These are phyloP conservation scores for Hydropotes inermis DNA, from an alignment of 2,113 vertebrate species.

Conservation along the genomic window DNA sequence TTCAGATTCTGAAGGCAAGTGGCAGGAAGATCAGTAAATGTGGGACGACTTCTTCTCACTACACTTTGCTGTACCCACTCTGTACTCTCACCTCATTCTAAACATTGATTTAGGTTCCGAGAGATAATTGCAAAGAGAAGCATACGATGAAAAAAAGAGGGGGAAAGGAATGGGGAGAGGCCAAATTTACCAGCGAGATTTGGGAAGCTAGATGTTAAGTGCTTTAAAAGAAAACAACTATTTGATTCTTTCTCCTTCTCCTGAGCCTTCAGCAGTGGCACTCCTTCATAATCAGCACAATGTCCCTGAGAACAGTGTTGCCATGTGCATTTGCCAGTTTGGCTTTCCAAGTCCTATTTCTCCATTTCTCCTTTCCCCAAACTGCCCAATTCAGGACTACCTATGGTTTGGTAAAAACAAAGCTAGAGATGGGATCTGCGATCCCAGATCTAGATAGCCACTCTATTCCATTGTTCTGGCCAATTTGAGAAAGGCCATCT, in stretches of 20 bases:
- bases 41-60: background rate
- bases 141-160: background rate
- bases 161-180: background rate
- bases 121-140: background rate
- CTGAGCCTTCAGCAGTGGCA: accelerated
- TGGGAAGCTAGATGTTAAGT: background rate
- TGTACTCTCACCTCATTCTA: background rate
- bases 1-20: background rate
- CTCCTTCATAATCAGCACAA: background rate
- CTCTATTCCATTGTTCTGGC: background rate
- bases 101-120: background rate
- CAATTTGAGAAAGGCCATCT: background rate
- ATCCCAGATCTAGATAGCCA: background rate
- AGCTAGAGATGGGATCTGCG: background rate
- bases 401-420: background rate
- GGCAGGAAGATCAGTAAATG: no score
- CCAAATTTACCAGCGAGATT: background rate
- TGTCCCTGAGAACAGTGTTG: no score
- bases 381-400: background rate
- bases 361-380: background rate
- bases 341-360: background rate
- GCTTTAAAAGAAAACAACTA: background rate
- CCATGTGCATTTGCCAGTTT: background rate
- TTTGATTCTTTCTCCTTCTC: background rate
- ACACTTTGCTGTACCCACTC: background rate